A percentile compares a stretch with the other conserved stretches of the same genome.
Evolutionary conservation across 2,797 vertebrate genomes (phyloP).

Genomic region (Leontopithecus rosalia): DNA sequence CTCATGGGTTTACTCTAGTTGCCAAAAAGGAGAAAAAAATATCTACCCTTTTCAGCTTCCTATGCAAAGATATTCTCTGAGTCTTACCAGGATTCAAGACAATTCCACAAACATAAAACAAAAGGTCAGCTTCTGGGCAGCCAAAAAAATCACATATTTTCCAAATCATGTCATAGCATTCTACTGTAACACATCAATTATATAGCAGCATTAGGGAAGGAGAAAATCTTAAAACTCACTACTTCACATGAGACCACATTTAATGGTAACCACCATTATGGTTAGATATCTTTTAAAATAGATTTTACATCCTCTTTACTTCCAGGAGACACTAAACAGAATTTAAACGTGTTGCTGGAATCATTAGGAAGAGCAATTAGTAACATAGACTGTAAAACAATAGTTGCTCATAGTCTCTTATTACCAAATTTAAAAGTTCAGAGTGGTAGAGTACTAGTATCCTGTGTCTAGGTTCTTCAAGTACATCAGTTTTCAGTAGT

Average conservation of each 20-base stretch:
- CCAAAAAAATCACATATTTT: not conserved
- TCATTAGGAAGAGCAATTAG: not conserved
- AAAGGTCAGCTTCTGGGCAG: not conserved
- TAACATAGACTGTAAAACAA: not conserved
- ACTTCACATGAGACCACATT: not conserved
- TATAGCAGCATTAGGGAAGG: not conserved
- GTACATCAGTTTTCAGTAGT: not conserved
- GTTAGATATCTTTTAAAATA: slow-evolving; percentile 12
- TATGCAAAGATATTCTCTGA: not conserved
- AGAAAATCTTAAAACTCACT: not conserved
- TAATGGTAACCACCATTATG: not conserved
- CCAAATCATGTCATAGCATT: not conserved
- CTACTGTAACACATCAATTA: not conserved
- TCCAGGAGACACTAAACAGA: not conserved
- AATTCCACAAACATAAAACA: not conserved
- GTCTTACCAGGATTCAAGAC: not conserved
- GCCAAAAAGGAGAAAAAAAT: not conserved
- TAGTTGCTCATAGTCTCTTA: not conserved
- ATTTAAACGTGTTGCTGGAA: not conserved
- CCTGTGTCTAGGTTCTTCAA: not conserved
- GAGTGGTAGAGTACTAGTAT: not conserved
- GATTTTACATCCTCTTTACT: not conserved
- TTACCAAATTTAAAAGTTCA: not conserved
- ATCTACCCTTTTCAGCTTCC: not conserved
- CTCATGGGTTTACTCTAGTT: not conserved